Conservation (phyloP, 2,113 vertebrate species). For the Tylochromis polylepis region DNA sequence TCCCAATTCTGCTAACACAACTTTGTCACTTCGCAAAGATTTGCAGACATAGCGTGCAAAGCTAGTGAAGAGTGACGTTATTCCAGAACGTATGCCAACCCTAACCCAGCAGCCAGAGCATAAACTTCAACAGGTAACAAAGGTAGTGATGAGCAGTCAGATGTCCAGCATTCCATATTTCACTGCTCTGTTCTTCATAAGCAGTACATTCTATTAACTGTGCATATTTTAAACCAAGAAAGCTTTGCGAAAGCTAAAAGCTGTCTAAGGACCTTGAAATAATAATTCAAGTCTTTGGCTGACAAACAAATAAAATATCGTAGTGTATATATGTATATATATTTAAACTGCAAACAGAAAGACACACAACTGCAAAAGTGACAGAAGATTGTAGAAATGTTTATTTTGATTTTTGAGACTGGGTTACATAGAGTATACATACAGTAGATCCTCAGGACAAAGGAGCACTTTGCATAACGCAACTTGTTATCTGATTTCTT, state of each 20-base stretch:
- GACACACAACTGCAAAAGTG: not conserved
- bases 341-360: not conserved
- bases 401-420: not conserved
- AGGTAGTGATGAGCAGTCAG: not conserved
- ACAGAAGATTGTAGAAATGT: not conserved
- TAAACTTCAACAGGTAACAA: not conserved
- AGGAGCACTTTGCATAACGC: not conserved
- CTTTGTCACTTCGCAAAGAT: not conserved
- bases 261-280: not conserved
- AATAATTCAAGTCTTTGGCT: not conserved
- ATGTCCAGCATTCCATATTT: not conserved
- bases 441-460: not conserved
- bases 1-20: not conserved
- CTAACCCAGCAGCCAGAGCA: not conserved
- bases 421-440: not conserved
- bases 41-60: not conserved
- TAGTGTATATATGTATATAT: not conserved
- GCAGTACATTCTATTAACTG: rapidly evolving
- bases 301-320: not conserved
- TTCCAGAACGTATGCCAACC: not conserved
- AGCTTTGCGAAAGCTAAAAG: rapidly evolving
- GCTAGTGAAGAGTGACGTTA: not conserved
- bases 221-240: not conserved
- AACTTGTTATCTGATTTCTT: not conserved
- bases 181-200: not conserved